Evolutionary conservation across 2,113 vertebrate species (phyloP).

Genomic region (Chroicocephalus ridibundus): DNA sequence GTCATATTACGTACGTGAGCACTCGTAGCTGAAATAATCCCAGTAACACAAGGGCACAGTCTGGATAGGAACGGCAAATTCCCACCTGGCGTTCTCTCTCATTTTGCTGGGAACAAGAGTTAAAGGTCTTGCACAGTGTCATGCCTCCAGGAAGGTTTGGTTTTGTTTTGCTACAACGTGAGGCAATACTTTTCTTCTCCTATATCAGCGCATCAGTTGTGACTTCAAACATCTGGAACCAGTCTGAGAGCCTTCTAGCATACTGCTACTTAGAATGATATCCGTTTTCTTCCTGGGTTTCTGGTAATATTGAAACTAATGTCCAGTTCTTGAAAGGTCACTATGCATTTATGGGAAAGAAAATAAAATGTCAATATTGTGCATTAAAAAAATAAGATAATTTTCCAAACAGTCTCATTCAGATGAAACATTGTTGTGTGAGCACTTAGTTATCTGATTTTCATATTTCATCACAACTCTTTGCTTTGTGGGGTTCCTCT

Average conservation of each 20-base stretch:
- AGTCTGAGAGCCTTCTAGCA: background rate
- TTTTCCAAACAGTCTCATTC: background rate
- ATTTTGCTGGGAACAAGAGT: background rate
- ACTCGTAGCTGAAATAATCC: background rate
- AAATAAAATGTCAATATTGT: background rate
- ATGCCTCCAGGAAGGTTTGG: background rate
- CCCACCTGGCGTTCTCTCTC: background rate
- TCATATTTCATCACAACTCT: background rate
- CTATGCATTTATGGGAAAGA: background rate
- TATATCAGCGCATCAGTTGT: fast-evolving
- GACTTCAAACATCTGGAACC: background rate
- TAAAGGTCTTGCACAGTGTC: background rate
- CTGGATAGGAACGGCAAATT: background rate
- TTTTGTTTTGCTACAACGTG: background rate
- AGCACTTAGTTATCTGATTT: background rate
- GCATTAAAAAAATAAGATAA: background rate
- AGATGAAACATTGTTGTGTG: background rate
- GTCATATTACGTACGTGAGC: background rate
- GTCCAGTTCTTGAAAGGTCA: slow-evolving; percentile 2
- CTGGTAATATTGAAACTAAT: background rate
- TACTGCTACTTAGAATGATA: background rate
- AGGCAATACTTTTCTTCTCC: background rate
- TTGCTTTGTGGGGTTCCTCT: slow-evolving; percentile 14
- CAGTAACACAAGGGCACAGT: background rate
- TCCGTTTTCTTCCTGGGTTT: background rate